Evolutionary conservation across 2,888 invertebrate genomes (phyloP).

Genomic region (Mimachlamys varia): DNA sequence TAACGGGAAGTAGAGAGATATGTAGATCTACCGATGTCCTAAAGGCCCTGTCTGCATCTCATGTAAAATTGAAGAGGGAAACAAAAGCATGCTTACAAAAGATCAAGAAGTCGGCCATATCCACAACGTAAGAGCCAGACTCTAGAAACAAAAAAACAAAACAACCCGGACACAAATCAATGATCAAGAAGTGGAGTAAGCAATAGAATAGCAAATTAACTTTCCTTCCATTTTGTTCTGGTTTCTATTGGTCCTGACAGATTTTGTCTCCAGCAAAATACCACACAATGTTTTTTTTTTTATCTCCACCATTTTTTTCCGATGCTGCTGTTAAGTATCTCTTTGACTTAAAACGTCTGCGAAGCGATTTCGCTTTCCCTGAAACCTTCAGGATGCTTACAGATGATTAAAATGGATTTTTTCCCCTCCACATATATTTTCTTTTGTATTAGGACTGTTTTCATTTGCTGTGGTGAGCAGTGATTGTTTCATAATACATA

Average conservation of each 20-base stretch:
- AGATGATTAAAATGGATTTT: not conserved
- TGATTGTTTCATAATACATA: not conserved
- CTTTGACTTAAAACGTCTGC: not conserved
- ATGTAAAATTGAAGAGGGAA: conserved; percentile 12
- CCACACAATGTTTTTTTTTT: not conserved
- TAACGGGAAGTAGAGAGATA: not conserved
- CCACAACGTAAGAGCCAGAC: not conserved
- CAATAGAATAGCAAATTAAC: conserved; percentile 7
- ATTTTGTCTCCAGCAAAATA: conserved; percentile 6
- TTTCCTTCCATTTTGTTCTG: not conserved
- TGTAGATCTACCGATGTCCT: not conserved
- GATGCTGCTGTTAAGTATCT: not conserved
- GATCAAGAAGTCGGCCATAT: conserved; percentile 14
- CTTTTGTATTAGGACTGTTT: not conserved
- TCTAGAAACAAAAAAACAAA: not conserved
- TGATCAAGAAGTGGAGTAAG: not conserved
- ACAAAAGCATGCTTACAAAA: not conserved
- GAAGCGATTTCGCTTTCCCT: not conserved
- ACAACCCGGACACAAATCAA: not conserved
- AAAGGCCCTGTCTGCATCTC: conserved; percentile 6
- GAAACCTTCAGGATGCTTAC: not conserved
- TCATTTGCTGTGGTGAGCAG: not conserved
- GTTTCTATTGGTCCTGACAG: not conserved
- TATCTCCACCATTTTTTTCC: not conserved
- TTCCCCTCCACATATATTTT: not conserved